A percentile compares a stretch with the other conserved stretches of the same genome.
Conservation (phyloP, 2,797 vertebrate species). For the Loris lydekkerianus region DNA sequence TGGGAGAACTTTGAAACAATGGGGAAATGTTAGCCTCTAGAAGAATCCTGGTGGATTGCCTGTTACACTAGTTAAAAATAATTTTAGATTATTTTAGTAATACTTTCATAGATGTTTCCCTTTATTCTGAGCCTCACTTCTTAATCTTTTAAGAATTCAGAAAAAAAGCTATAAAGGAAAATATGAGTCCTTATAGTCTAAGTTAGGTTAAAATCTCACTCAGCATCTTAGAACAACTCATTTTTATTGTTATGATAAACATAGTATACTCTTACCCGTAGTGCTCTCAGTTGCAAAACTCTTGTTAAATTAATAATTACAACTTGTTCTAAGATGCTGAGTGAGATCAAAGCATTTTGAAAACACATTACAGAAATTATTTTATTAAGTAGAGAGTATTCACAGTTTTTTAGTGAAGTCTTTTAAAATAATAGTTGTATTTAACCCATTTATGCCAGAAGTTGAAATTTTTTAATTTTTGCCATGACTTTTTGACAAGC, state of each 20-base stretch:
- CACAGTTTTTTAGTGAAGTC: background rate
- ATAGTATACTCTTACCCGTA: too few species aligned
- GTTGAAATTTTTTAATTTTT: too few species aligned
- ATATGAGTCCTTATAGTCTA: background rate
- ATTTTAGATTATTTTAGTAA: conserved; percentile 44
- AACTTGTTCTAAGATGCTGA: too few species aligned
- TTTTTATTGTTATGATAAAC: too few species aligned
- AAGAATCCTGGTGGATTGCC: background rate
- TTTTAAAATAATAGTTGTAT: background rate
- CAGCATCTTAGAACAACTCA: conserved; percentile 2
- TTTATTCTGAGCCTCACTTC: background rate
- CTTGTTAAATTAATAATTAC: too few species aligned
- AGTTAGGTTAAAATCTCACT: background rate
- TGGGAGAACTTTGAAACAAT: background rate
- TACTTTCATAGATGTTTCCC: background rate
- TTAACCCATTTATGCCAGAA: background rate
- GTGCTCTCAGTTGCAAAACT: too few species aligned
- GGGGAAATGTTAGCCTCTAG: background rate
- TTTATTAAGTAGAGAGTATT: conserved; percentile 17
- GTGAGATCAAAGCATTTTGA: conserved; percentile 19
- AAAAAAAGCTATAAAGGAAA: conserved; percentile 13
- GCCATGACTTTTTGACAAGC: too few species aligned
- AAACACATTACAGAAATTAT: background rate
- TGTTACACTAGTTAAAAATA: background rate
- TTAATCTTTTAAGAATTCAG: conserved; percentile 36